Percentiles rank a stretch among this genome's conserved stretches.
phyloP scores from a whole-genome alignment of 2,113 vertebrate species.

The Anthoscopus minutus region DNA sequence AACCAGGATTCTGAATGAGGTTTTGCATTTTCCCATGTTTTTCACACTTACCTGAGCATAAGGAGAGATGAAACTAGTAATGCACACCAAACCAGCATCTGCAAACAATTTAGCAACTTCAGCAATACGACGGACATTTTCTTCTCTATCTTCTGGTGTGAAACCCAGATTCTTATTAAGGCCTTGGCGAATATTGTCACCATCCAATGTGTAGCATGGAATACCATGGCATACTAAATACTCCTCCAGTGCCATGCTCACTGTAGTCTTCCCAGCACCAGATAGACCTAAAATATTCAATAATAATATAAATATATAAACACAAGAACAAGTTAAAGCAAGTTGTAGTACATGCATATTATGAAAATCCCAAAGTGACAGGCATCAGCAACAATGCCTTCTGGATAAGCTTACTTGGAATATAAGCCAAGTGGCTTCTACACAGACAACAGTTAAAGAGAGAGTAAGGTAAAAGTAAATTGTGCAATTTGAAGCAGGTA shows the following conservation, averaged over 20 bases:
- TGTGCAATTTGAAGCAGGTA: not conserved
- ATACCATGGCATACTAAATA: slow-evolving; percentile 96
- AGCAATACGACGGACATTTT: slow-evolving; percentile 95
- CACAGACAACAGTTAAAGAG: not conserved
- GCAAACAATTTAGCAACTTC: slow-evolving; percentile 96
- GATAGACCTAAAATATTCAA: slow-evolving; percentile 79
- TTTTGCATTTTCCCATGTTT: not conserved
- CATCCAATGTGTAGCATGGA: slow-evolving; percentile 94
- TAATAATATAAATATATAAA: not conserved
- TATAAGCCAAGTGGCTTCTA: not conserved
- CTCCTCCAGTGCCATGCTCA: slow-evolving; percentile 98
- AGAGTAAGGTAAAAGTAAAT: not conserved
- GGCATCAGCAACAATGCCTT: not conserved
- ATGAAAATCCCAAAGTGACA: not conserved
- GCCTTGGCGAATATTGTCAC: slow-evolving; percentile 96
- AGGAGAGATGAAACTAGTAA: slow-evolving; percentile 96
- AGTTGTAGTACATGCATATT: not conserved
- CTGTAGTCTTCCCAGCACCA: slow-evolving; percentile 95
- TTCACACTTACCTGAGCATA: slow-evolving; percentile 81
- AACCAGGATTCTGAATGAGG: not conserved
- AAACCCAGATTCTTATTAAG: slow-evolving; percentile 97
- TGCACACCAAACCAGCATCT: slow-evolving; percentile 94
- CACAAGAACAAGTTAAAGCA: not conserved
- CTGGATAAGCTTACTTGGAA: not conserved
- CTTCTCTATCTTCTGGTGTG: slow-evolving; percentile 92